Evolutionary conservation across 1,140 invertebrate species (phyloP).

Genomic region (Ips nitidus): DNA sequence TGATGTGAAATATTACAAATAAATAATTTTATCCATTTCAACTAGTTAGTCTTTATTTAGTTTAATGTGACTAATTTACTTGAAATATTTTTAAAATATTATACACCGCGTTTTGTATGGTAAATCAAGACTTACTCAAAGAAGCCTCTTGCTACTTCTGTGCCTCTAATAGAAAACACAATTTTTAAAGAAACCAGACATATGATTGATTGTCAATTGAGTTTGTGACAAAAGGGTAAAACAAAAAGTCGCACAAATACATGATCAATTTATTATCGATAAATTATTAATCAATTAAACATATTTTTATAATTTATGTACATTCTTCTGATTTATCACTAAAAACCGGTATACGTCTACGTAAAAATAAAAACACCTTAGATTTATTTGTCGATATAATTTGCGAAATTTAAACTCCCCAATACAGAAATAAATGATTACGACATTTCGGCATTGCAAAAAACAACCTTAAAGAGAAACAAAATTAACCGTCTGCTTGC

Average conservation of each 20-base stretch:
- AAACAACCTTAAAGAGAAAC: slow-evolving; percentile 14
- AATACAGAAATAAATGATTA: slow-evolving; percentile 10
- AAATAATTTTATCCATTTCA: slow-evolving; percentile 50
- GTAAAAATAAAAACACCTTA: slow-evolving; percentile 33
- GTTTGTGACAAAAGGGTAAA: not conserved
- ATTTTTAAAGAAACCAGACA: no score
- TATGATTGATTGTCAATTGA: no score
- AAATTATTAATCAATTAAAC: slow-evolving; percentile 8
- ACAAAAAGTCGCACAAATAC: not conserved
- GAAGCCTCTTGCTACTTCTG: no score
- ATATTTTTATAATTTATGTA: slow-evolving; percentile 32
- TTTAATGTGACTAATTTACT: no score
- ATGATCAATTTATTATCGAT: slow-evolving; percentile 5
- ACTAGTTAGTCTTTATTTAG: not conserved
- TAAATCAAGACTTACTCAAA: no score
- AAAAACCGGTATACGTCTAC: slow-evolving; percentile 33
- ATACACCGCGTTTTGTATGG: no score
- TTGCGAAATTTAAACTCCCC: slow-evolving; percentile 21
- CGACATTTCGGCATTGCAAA: no score
- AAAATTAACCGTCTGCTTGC: slow-evolving; percentile 4
- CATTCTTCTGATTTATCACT: slow-evolving; percentile 29
- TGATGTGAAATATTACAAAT: slow-evolving; percentile 51
- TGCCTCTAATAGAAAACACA: no score
- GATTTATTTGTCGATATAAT: slow-evolving; percentile 31
- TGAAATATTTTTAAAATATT: no score